phyloP scores from a whole-genome alignment of 2,797 vertebrate genomes.

The Labroides dimidiatus region DNA sequence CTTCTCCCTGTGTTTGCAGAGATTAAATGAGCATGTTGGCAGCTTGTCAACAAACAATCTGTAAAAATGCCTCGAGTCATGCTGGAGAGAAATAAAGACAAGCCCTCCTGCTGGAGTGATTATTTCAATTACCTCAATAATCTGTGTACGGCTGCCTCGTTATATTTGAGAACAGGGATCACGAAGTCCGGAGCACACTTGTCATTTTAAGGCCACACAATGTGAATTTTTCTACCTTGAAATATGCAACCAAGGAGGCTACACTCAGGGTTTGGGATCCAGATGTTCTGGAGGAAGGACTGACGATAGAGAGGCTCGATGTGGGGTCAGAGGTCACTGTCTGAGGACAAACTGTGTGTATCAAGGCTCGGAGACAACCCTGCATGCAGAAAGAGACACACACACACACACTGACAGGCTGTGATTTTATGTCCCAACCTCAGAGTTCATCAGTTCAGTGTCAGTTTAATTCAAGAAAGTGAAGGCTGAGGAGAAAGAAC shows the following conservation, averaged over 20 bases:
- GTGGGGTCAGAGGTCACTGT: constrained; percentile 18
- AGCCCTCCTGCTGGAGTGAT: background rate
- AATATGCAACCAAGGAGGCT: background rate
- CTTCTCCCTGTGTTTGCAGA: constrained; percentile 65
- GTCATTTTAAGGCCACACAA: background rate
- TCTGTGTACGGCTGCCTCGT: constrained; percentile 6
- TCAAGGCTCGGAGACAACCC: constrained; percentile 37
- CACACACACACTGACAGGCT: constrained; percentile 20
- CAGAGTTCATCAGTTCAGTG: constrained; percentile 16
- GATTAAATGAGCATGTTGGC: constrained; percentile 46
- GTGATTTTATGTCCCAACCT: background rate
- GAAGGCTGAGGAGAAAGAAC: background rate
- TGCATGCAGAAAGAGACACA: constrained; percentile 35
- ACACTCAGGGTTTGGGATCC: background rate
- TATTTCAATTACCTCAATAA: constrained; percentile 38
- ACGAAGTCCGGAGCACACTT: background rate
- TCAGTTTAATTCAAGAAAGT: constrained; percentile 20
- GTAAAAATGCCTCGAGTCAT: constrained; percentile 20
- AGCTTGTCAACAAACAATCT: constrained; percentile 45
- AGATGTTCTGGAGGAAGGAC: constrained; percentile 36
- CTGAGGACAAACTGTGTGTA: constrained; percentile 39
- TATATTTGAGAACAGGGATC: constrained; percentile 17
- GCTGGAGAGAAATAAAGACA: constrained; percentile 17
- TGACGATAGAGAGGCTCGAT: background rate
- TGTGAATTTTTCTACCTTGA: constrained; percentile 20